A percentile compares a stretch with the other conserved stretches of the same genome.
These are phyloP conservation scores for Mobula birostris DNA, from an alignment of 2,113 vertebrate species.

Conservation along the genomic window DNA sequence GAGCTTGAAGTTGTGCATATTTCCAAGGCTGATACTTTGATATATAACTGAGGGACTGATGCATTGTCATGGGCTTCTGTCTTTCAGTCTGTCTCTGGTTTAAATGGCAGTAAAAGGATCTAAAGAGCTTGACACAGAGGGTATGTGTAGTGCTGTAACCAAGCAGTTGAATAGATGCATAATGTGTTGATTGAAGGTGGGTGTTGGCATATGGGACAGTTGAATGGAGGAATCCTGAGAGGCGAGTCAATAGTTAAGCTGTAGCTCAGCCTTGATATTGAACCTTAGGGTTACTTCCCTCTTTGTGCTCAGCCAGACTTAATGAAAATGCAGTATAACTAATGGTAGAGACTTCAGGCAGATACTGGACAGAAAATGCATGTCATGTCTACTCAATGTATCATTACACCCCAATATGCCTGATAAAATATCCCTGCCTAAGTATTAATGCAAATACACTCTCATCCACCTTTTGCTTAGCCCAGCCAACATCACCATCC, in stretches of 20 bases:
- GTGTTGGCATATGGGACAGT: no score
- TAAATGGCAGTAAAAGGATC: background rate
- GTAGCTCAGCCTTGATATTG: background rate
- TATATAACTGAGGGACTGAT: no score
- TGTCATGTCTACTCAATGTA: background rate
- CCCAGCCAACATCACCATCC: background rate
- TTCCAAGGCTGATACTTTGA: no score
- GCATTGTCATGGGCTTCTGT: no score
- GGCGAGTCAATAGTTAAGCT: background rate
- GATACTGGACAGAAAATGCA: background rate
- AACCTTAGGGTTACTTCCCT: no score
- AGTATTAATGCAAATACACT: no score
- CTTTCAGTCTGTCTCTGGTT: background rate
- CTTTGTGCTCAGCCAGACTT: background rate
- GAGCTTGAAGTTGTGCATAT: no score
- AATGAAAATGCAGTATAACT: background rate
- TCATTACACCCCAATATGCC: background rate
- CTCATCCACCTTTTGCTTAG: no score
- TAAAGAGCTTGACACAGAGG: background rate
- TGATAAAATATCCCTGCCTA: no score
- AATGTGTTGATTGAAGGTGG: no score
- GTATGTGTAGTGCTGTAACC: background rate
- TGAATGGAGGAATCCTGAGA: background rate
- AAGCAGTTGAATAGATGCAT: background rate
- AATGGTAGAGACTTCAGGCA: background rate